Evolutionary conservation across 1,140 invertebrate species (phyloP).

Genomic region (Drosophila eugracilis): DNA sequence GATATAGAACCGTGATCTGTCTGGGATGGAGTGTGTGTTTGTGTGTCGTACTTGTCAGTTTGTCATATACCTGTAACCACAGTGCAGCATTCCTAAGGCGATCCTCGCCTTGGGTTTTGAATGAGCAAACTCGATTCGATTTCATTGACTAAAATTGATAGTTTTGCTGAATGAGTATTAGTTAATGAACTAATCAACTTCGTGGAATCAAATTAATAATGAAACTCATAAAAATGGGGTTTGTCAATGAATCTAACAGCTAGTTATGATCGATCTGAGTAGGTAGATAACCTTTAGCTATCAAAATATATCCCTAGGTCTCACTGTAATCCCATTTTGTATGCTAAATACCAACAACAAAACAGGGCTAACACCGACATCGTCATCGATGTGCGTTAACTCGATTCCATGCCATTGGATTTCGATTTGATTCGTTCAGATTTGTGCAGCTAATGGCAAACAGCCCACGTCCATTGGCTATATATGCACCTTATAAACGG

Average conservation of each 20-base stretch:
- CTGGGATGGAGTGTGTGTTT: constrained; percentile 6
- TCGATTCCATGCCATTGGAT: constrained; percentile 9
- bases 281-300: too few species aligned
- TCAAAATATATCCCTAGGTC: not conserved
- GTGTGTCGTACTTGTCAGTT: constrained; percentile 19
- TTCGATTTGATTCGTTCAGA: constrained; percentile 15
- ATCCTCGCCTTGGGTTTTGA: constrained; percentile 25
- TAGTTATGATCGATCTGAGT: too few species aligned
- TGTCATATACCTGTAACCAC: constrained; percentile 27
- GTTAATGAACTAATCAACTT: constrained; percentile 24
- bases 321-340: constrained; percentile 5
- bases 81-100: constrained; percentile 32
- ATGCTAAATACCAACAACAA: constrained; percentile 17
- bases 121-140: constrained; percentile 16
- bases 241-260: not conserved
- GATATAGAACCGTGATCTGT: constrained; percentile 48
- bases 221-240: not conserved
- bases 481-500: constrained; percentile 23
- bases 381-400: constrained; percentile 16
- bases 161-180: not conserved
- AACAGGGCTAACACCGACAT: constrained; percentile 16
- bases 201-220: not conserved
- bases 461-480: constrained; percentile 22
- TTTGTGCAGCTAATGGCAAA: constrained; percentile 1
- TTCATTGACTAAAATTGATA: constrained; percentile 19